These are phyloP conservation scores for Melinopterus prodromus DNA, from an alignment of 2,888 invertebrate genomes.

Conservation along the genomic window DNA sequence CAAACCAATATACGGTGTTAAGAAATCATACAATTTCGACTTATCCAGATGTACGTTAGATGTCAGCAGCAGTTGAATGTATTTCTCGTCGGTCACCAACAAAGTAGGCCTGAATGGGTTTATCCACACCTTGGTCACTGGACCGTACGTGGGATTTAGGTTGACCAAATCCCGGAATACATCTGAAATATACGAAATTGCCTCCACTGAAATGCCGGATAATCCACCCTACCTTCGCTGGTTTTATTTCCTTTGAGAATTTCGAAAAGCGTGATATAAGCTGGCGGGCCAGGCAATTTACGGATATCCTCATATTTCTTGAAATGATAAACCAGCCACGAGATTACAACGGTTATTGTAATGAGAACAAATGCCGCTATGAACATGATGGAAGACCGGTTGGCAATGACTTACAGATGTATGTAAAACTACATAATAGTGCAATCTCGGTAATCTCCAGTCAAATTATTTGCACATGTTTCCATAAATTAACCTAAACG, in stretches of 20 bases:
- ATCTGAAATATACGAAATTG: slow-evolving; percentile 7
- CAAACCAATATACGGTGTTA: slow-evolving; percentile 19
- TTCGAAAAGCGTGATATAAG: neutral
- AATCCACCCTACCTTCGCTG: neutral
- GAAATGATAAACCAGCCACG: neutral
- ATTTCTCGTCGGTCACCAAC: slow-evolving; percentile 15
- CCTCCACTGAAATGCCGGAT: neutral
- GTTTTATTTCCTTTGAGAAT: slow-evolving; percentile 10
- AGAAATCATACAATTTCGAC: slow-evolving; percentile 15
- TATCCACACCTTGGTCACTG: slow-evolving; percentile 24
- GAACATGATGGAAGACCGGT: neutral
- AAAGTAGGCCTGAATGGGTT: slow-evolving; percentile 28
- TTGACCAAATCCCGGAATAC: slow-evolving; percentile 8
- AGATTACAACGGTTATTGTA: neutral
- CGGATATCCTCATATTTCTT: slow-evolving; percentile 24
- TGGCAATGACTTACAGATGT: neutral
- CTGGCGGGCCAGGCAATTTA: slow-evolving; percentile 24
- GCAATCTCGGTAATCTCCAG: neutral
- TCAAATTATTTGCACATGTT: too few relatives aligned
- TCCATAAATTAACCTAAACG: too few relatives aligned
- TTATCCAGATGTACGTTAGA: slow-evolving; percentile 24
- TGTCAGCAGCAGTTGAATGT: slow-evolving; percentile 17
- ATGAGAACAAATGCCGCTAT: neutral
- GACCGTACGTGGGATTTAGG: slow-evolving; percentile 22
- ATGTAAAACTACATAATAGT: neutral